phyloP scores from a whole-genome alignment of 2,888 invertebrate genomes.

The Eurytoma californica region DNA sequence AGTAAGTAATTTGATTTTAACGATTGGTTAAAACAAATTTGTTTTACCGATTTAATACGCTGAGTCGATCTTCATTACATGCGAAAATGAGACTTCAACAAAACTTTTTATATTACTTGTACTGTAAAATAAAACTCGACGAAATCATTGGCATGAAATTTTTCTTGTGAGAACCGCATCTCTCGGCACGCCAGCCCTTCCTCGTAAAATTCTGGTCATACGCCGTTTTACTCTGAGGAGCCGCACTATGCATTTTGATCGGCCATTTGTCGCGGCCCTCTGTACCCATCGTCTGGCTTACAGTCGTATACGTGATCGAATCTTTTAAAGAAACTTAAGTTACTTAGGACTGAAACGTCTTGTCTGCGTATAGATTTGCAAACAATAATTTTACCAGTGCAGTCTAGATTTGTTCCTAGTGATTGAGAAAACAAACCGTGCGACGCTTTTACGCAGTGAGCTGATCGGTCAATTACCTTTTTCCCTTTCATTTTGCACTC shows the following conservation, averaged over 20 bases:
- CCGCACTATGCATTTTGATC: constrained; percentile 41
- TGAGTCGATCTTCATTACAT: too few species aligned
- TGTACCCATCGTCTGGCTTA: too few species aligned
- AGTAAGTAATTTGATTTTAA: too few species aligned
- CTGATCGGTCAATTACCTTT: too few species aligned
- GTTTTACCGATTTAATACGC: too few species aligned
- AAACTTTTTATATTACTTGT: too few species aligned
- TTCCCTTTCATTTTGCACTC: too few species aligned
- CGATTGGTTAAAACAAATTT: too few species aligned
- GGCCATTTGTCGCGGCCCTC: constrained; percentile 21
- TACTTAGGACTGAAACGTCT: too few species aligned
- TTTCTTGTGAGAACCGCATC: not conserved
- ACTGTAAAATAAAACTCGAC: not conserved
- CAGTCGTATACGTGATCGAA: too few species aligned
- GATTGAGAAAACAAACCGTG: not conserved
- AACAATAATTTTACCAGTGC: not conserved
- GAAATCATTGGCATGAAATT: not conserved
- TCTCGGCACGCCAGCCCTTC: not conserved
- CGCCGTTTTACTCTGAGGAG: not conserved
- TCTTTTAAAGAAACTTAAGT: constrained; percentile 15
- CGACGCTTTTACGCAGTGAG: not conserved
- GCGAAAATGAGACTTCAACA: too few species aligned
- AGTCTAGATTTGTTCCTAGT: not conserved
- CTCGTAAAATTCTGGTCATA: constrained; percentile 27
- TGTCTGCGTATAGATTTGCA: too few species aligned